Evolutionary conservation across 2,113 vertebrate species (phyloP).

Genomic region (Nannobrachium achirus): DNA sequence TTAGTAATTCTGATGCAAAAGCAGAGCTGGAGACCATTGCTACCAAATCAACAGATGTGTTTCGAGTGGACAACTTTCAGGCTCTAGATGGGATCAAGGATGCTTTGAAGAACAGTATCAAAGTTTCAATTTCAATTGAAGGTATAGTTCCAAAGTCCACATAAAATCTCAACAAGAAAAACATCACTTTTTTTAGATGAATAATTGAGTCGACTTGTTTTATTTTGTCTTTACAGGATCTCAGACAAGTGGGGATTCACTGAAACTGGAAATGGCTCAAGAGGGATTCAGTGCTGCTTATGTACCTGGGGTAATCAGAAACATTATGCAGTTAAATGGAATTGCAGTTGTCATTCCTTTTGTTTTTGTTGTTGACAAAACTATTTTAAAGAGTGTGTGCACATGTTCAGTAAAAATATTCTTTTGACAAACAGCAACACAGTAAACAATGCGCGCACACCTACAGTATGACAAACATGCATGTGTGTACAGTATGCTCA

Average conservation of each 20-base stretch:
- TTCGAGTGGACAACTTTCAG: slow-evolving; percentile 76
- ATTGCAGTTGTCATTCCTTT: no score
- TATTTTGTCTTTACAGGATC: slow-evolving; percentile 22
- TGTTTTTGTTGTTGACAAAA: no score
- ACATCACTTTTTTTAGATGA: background rate
- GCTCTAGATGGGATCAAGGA: slow-evolving; percentile 78
- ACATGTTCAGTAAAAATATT: no score
- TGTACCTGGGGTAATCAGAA: slow-evolving; percentile 37
- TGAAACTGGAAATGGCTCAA: slow-evolving; percentile 77
- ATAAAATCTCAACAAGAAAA: background rate
- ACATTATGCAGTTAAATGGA: no score
- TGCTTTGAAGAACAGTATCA: slow-evolving; percentile 82
- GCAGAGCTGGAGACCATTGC: slow-evolving; percentile 69
- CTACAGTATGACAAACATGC: no score
- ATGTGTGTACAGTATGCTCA: no score
- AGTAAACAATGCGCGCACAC: no score
- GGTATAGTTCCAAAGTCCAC: slow-evolving; percentile 64
- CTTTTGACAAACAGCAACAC: no score
- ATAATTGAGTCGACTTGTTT: background rate
- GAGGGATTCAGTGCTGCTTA: slow-evolving; percentile 68
- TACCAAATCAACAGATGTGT: slow-evolving; percentile 64
- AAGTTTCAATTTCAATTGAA: slow-evolving; percentile 87
- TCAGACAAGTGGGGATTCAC: slow-evolving; percentile 58
- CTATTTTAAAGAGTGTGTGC: no score
- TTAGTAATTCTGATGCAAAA: fast-evolving